These are phyloP conservation scores for Mustela nigripes DNA, from an alignment of 2,113 vertebrate genomes.

Conservation along the genomic window DNA sequence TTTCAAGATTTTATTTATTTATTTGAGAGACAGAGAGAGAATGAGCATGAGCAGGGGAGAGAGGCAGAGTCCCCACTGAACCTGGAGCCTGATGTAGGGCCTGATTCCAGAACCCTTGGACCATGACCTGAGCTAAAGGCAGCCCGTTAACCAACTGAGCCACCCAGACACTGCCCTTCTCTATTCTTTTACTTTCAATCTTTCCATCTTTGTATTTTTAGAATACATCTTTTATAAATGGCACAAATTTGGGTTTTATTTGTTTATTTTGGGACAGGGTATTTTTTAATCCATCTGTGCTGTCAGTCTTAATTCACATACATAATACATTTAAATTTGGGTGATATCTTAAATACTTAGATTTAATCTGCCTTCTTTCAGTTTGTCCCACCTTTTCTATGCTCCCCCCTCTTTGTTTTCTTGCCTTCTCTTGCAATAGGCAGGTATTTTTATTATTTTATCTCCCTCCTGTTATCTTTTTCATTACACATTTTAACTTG, in stretches of 20 bases:
- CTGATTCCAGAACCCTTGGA: too few species aligned
- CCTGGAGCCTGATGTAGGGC: too few species aligned
- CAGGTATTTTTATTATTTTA: slow-evolving; percentile 2
- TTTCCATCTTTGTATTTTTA: not conserved
- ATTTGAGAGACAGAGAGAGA: too few species aligned
- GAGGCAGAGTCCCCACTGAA: too few species aligned
- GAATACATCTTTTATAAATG: not conserved
- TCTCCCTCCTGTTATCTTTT: not conserved
- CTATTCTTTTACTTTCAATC: not conserved
- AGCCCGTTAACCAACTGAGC: too few species aligned
- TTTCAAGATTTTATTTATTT: too few species aligned
- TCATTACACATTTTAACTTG: not conserved
- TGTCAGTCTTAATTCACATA: not conserved
- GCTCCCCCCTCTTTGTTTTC: not conserved
- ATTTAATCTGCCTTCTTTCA: not conserved
- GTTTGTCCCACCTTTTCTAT: not conserved
- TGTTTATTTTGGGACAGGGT: too few species aligned
- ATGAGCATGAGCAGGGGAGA: too few species aligned
- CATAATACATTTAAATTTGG: not conserved
- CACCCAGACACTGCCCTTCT: too few species aligned
- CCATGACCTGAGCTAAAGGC: too few species aligned
- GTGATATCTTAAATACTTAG: not conserved
- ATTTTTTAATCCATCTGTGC: not conserved
- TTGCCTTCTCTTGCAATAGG: not conserved
- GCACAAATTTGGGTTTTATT: not conserved